Evolutionary conservation across 2,797 vertebrate genomes (phyloP), one percentile per base, ranked within the genome.

Genomic region (Poecilia wingei): DNA sequence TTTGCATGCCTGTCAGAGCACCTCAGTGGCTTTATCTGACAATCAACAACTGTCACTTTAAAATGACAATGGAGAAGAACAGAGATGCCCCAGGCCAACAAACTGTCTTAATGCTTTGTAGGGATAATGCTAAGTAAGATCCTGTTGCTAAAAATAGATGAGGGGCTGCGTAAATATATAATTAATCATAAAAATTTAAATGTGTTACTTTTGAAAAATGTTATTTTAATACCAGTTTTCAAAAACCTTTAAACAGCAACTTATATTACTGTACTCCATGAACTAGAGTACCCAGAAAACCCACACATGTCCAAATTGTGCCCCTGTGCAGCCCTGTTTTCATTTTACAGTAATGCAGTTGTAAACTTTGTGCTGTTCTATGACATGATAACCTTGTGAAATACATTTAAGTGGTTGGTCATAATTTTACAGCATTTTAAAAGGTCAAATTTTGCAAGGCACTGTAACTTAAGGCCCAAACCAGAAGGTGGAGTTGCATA

Each of bases 1-100:
- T 87, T 82, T 88, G 76, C 74, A 79, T 74, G 66, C n/a, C 64
- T 75, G 61, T 80, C 59, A 39, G 66, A 36, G 31, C 20, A 39
- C 47, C 72, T 73, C 47, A 25, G 22, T 36, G 33, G 33, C 72
- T 72, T 51, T 73, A 73, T 73, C 33, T 73, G 47, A 53, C 47
- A 39, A 39, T 43, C 71, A 4, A 39, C 41, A 41, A 51, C 46
- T 36, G 71, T 10, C 46, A 33, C 10, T 36, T 53, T 73, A 22
- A 73, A 59, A 73, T 7, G 20, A 53, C 33, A 39, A 20, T 45
- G 31, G 70, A 9, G 18, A 18, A 16, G 47, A 14, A 49, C 14
- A 33, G 70, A 72, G 14, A 49, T 8, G 3, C 2, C 28, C 14
- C 28, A 31, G 8, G n/a, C 14, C 70, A 18, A 33, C 45, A 33